Evolutionary conservation across 2,888 invertebrate genomes (phyloP), one percentile per base, ranked within the genome.

Genomic region (Zaprionus obscuricornis): DNA sequence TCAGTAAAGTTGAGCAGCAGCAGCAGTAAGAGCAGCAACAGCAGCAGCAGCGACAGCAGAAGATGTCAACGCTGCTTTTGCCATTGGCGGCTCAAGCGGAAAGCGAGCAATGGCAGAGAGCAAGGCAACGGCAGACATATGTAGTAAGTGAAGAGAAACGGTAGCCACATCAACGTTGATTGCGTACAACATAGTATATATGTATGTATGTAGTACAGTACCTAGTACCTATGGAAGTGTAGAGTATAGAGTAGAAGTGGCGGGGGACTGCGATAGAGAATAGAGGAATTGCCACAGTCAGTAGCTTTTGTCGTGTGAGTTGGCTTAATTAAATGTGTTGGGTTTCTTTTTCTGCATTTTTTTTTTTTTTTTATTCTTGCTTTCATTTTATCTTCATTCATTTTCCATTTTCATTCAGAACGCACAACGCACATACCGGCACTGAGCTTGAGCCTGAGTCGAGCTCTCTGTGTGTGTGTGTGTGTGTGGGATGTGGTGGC

Each of bases 291-390:
- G 43, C n/a, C 40, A 26, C 29, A 49, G 56, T 59, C 59, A 52
- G 54, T n/a, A 22, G 24, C 47, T 59, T 26, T 42, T 56, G 50
- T 46, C 51, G 36, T 59, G 36, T 37, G 50, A 63, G 67, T 65
- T 69, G 64, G 77, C 74, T 75, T 75, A 75, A 77, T 75, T 75
- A 77, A 75, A 70, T 67, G 70, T 74, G 62, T 63, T 59, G 59
- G 57, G n/a, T n/a, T n/a, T n/a, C n/a, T n/a, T n/a, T n/a, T n/a
- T n/a, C n/a, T n/a, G n/a, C n/a, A n/a, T n/a, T n/a, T n/a, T 37
- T 43, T 57, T 49, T 43, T 43, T 47, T 57, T 40, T 57, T 20
- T 24, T 33, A 42, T 40, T 47, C 40, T 14, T 16, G 20, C 46
- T 42, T 42, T 22, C 49, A n/a, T 29, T 34, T 29, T 11, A 20